phyloP scores from a whole-genome alignment of 2,888 invertebrate species.

The Glaucopsyche alexis region DNA sequence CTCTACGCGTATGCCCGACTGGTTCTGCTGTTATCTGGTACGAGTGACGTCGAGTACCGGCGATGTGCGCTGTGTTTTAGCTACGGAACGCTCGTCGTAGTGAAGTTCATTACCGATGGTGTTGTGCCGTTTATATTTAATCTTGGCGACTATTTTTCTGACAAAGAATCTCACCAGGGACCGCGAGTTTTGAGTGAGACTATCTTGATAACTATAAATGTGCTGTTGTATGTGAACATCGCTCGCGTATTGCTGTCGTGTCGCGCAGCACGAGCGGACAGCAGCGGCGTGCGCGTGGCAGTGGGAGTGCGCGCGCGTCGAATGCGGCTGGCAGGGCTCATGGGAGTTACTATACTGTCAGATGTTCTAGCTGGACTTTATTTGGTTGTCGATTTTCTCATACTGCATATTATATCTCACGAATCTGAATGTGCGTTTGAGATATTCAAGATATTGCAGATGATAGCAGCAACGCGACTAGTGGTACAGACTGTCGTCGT shows the following conservation, averaged over 20 bases:
- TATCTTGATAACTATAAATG: not conserved
- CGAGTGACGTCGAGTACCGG: not conserved
- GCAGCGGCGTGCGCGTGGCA: not conserved
- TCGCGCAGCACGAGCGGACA: not conserved
- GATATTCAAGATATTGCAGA: not conserved
- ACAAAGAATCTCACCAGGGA: not conserved
- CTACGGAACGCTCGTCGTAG: not conserved
- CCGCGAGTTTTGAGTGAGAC: not conserved
- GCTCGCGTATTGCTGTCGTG: not conserved
- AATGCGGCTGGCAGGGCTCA: not conserved
- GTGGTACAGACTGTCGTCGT: not conserved
- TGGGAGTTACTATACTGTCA: conserved; percentile 5
- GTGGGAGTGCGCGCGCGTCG: not conserved
- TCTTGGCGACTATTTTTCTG: not conserved
- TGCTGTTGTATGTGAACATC: conserved; percentile 4
- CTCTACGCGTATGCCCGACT: not conserved
- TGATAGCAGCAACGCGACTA: not conserved
- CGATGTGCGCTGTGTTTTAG: not conserved
- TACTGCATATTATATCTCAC: not conserved
- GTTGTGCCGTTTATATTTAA: not conserved
- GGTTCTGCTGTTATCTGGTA: not conserved
- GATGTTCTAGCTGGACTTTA: not conserved
- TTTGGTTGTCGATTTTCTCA: not conserved
- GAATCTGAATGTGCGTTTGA: not conserved
- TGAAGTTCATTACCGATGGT: not conserved